A percentile compares a stretch with the other conserved stretches of the same genome.
phyloP scores from a whole-genome alignment of 1,140 invertebrate species.

The Polyergus mexicanus region DNA sequence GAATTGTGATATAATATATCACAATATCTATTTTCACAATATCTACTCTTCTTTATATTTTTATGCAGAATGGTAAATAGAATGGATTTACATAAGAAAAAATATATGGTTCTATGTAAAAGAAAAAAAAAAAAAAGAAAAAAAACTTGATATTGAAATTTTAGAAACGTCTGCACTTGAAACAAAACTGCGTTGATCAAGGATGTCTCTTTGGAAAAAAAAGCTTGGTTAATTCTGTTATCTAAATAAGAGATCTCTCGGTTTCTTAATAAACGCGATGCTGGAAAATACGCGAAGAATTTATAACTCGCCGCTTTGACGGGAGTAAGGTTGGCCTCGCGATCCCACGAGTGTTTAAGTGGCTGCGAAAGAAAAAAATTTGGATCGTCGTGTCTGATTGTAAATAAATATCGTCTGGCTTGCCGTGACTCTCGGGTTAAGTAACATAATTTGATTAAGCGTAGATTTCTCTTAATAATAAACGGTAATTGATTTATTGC shows the following conservation, averaged over 20 bases:
- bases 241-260: not conserved
- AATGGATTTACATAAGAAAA: too few relatives aligned
- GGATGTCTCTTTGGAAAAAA: too few relatives aligned
- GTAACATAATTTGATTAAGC: constrained; percentile 81
- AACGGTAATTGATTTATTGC: constrained; percentile 83
- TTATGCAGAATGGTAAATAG: too few relatives aligned
- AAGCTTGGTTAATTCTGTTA: too few relatives aligned
- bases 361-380: constrained; percentile 3
- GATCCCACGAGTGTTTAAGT: constrained; percentile 42
- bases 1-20: too few relatives aligned
- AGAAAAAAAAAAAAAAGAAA: too few relatives aligned
- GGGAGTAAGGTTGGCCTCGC: not conserved
- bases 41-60: too few relatives aligned
- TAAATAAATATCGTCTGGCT: constrained; percentile 28
- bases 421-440: constrained; percentile 77
- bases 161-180: too few relatives aligned
- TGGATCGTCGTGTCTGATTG: constrained; percentile 36
- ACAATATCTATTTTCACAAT: too few relatives aligned
- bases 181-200: too few relatives aligned
- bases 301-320: not conserved
- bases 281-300: not conserved
- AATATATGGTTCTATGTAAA: too few relatives aligned
- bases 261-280: not conserved
- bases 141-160: too few relatives aligned
- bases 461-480: constrained; percentile 82